Base-by-base conservation (phyloP, 2,888 invertebrate genomes). In the Phyto melanocephala region DNA sequence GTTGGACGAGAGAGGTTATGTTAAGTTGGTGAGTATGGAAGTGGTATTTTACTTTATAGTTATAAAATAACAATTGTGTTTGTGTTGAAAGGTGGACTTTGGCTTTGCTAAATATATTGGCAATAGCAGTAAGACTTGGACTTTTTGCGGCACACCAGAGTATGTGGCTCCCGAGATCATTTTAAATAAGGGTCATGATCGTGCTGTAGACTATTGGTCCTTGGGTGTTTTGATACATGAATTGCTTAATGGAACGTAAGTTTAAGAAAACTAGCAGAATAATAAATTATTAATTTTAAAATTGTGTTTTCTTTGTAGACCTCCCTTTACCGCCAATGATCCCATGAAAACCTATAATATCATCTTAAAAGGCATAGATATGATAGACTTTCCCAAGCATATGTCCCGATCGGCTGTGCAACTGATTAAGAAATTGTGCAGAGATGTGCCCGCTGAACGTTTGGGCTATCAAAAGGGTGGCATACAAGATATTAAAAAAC, bases 131-230 rank as follows among this genome's bases (percentile, higher is more conserved):
- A 97, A 97, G 90, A 98, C 98, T 0, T 98, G 97, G 95, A 98
- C 98, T 0, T 98, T 98, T 91, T 98, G 98, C 84, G 98, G 98
- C n/a, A 98, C 98, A 0, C 98, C 98, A 0, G 97, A 98, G 89
- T 96, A 96, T 87, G 95, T 96, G 4, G 96, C 96, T 0, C 96
- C 96, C 0, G 96, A 98, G 92, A 97, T 98, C 83, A 97, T 99
- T 70, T 92, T 98, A 13, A 97, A 97, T 91, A 91, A 93, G 92
- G 94, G 94, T 0, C 94, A 94, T 85, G 94, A 94, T 86, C 95
- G 96, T 85, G 96, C 97, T 0, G 98, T 97, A 0, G 98, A 98
- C 92, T 98, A 97, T 90, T 98, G 98, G 98, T 96, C 98, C 0
- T 92, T 98, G 40, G 98, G 98, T 6, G 95, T 97, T 77, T 93